Evolutionary conservation across 2,797 vertebrate species (phyloP), one percentile per base, ranked within the genome.

Genomic region (Pempheris klunzingeri): DNA sequence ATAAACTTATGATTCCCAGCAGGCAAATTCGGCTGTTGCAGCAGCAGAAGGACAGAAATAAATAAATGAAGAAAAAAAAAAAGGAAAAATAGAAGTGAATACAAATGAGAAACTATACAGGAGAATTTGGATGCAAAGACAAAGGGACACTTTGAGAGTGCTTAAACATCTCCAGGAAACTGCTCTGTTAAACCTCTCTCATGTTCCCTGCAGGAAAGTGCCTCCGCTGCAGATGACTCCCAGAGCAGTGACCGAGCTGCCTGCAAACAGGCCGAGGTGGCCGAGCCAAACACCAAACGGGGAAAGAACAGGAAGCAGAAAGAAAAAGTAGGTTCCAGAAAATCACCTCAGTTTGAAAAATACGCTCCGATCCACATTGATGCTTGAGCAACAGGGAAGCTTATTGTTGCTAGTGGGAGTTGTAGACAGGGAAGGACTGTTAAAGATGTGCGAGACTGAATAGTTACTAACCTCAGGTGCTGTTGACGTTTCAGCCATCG

Each of bases 211-310:
- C 90, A 99, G 98, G 96, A 96, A 86, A 98, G 96, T 20, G 87
- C 90, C 13, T 98, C 97, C 1, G 96, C 95, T 60, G 97, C 96
- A 24, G 96, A 96, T 0, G 97, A 98, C 86, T 96, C 94, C 1
- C 96, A 95, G 17, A 98, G 97, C 94, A 99, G 98, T 0, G 97
- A 98, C 1, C 95, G 87, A 36, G 93, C 91, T 1, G 90, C 77
- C 1, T 90, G 88, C 74, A 94, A 79, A 84, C 93, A 88, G 68
- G 79, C 28, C 0, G 87, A 93, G 0, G 88, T 82, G 28, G 87
- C 91, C 0, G 94, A 96, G 53, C 85, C 93, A 28, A 92, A 80
- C 59, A 72, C 80, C 41, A 95, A 92, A 87, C 95, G 90, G 64
- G 89, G 78, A 76, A 94, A 83, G 76, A 95, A 78, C 91, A 93